Conservation (phyloP, 1,140 invertebrate species). For the Probaryconus sp. region DNA sequence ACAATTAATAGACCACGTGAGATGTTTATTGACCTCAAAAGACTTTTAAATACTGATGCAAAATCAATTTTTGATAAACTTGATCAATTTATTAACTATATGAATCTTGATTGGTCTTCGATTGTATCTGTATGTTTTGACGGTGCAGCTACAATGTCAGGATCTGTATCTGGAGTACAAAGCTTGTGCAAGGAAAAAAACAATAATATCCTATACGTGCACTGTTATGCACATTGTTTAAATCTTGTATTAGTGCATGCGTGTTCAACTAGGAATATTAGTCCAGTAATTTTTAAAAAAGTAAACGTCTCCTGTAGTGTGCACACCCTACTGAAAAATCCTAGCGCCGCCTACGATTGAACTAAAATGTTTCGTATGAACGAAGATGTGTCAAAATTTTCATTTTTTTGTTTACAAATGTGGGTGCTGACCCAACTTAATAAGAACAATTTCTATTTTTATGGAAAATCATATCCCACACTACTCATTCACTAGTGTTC, state of each 20-base stretch:
- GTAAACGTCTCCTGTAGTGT: no score
- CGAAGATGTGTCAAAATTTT: no score
- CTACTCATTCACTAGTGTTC: no score
- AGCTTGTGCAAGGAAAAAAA: conserved; percentile 19
- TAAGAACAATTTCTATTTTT: no score
- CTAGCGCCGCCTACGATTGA: no score
- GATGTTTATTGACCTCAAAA: conserved; percentile 16
- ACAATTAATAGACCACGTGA: conserved; percentile 5
- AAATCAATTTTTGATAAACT: conserved; percentile 23
- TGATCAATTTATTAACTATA: conserved; percentile 2
- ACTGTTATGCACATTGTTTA: conserved; percentile 36
- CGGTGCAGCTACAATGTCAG: conserved; percentile 26
- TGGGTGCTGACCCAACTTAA: no score
- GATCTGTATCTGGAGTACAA: conserved; percentile 22
- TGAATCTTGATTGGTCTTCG: conserved; percentile 12
- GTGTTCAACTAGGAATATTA: conserved; percentile 22
- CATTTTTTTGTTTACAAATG: no score
- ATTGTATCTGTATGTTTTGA: conserved; percentile 23
- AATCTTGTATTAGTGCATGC: conserved; percentile 21
- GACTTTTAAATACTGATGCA: conserved; percentile 17
- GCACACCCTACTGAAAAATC: no score
- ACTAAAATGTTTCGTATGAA: no score
- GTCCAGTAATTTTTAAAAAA: conserved; percentile 25
- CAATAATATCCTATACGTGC: conserved; percentile 21
- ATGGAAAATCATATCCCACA: no score